A percentile compares a stretch with the other conserved stretches of the same genome.
These are phyloP conservation scores for Zhuqinia jingwanae DNA, from an alignment of 2,888 invertebrate species.

Conservation along the genomic window DNA sequence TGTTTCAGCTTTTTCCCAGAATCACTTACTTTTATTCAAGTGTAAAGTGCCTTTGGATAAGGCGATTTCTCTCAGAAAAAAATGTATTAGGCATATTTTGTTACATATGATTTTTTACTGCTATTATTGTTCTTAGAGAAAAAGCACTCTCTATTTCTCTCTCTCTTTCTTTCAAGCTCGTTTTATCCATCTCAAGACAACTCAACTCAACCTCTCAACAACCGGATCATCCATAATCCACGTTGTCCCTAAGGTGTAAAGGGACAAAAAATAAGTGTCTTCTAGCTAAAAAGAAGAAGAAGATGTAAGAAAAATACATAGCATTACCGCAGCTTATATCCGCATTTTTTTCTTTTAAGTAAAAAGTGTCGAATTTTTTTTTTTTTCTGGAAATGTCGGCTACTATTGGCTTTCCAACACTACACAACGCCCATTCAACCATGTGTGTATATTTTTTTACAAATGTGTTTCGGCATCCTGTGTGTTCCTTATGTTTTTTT, in stretches of 20 bases:
- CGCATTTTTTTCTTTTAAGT: neutral
- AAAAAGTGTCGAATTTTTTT: neutral
- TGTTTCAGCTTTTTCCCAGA: too few relatives aligned
- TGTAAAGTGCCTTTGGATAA: too few relatives aligned
- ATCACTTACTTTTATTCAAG: too few relatives aligned
- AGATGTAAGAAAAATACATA: slow-evolving; percentile 29
- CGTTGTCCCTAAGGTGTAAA: slow-evolving; percentile 39
- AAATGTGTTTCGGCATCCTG: too few relatives aligned
- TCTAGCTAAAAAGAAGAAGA: too few relatives aligned
- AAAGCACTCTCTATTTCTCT: slow-evolving; percentile 9
- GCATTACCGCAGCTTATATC: neutral
- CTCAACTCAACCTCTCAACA: slow-evolving; percentile 55
- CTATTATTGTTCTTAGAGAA: slow-evolving; percentile 32
- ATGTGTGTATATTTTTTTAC: too few relatives aligned
- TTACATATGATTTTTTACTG: too few relatives aligned
- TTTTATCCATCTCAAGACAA: too few relatives aligned
- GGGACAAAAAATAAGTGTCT: slow-evolving; percentile 16
- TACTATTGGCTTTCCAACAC: neutral
- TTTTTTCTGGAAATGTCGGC: neutral
- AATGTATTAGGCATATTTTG: too few relatives aligned
- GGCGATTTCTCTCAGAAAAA: too few relatives aligned
- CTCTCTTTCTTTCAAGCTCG: neutral
- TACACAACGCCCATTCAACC: neutral
- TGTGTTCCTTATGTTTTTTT: too few relatives aligned
- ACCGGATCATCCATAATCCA: slow-evolving; percentile 68